Conservation (phyloP, 2,797 vertebrate genomes). For the Adrianichthys oophorus region DNA sequence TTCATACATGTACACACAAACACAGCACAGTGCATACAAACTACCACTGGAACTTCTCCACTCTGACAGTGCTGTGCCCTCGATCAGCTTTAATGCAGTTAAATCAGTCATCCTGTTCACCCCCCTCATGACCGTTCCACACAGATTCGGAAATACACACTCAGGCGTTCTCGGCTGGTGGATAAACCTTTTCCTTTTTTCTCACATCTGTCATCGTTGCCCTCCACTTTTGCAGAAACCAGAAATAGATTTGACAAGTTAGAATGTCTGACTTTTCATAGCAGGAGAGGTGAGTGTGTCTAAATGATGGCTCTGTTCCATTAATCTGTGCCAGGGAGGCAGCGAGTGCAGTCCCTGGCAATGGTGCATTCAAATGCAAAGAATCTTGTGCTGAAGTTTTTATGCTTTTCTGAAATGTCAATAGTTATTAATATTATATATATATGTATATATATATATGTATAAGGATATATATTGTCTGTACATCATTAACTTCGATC, state of each 20-base stretch:
- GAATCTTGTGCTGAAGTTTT: slow-evolving; percentile 17
- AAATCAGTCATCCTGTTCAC: slow-evolving; percentile 43
- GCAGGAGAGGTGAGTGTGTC: slow-evolving; percentile 29
- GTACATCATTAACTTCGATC: no score
- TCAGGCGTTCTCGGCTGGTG: neutral
- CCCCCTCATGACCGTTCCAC: slow-evolving; percentile 7
- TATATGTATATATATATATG: no score
- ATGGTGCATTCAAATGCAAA: slow-evolving; percentile 7
- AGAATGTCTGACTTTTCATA: slow-evolving; percentile 22
- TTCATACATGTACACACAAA: slow-evolving; percentile 6
- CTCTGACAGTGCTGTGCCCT: slow-evolving; percentile 30
- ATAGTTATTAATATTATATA: neutral
- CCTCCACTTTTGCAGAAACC: neutral
- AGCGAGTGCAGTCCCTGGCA: slow-evolving; percentile 20
- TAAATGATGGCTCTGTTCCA: slow-evolving; percentile 34
- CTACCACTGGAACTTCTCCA: slow-evolving; percentile 15
- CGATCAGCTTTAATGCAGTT: slow-evolving; percentile 53
- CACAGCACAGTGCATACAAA: slow-evolving; percentile 9
- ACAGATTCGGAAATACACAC: slow-evolving; percentile 3
- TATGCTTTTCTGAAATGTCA: slow-evolving; percentile 13
- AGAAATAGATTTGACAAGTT: slow-evolving; percentile 14
- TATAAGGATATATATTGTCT: no score
- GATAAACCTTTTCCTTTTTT: slow-evolving; percentile 1
- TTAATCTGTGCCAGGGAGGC: slow-evolving; percentile 29
- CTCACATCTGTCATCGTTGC: slow-evolving; percentile 12